Conservation (phyloP, 1,140 invertebrate genomes). For the Parasteatoda tepidariorum region DNA sequence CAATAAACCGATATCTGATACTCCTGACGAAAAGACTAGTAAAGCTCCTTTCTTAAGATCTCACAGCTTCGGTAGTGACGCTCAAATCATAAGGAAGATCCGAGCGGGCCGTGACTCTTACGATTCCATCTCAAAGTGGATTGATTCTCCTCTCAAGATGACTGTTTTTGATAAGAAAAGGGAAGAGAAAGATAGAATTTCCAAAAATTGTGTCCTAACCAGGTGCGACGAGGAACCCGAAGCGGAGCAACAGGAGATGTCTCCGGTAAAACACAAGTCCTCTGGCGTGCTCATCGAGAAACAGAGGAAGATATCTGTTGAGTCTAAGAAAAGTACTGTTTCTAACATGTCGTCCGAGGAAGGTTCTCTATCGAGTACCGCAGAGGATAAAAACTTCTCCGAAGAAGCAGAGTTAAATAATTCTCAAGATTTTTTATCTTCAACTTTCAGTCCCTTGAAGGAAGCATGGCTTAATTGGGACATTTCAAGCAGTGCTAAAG, state of each 20-base stretch:
- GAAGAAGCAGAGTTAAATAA: constrained; percentile 1
- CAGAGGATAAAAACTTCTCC: constrained; percentile 1
- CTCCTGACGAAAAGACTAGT: background rate
- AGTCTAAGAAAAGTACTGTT: constrained; percentile 29
- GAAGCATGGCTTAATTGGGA: constrained; percentile 61
- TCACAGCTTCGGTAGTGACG: constrained; percentile 81
- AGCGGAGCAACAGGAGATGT: constrained; percentile 30
- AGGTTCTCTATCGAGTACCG: constrained; percentile 11
- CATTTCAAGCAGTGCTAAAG: constrained; percentile 27
- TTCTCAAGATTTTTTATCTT: constrained; percentile 52
- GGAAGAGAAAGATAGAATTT: constrained; percentile 23
- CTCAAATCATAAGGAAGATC: constrained; percentile 79
- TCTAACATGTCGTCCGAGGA: constrained; percentile 32
- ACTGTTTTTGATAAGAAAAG: constrained; percentile 44
- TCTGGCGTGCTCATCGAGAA: constrained; percentile 71
- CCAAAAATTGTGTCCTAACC: constrained; percentile 43
- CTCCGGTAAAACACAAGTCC: constrained; percentile 43
- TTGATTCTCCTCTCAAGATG: constrained; percentile 39
- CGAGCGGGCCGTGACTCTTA: background rate
- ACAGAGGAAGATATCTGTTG: constrained; percentile 64
- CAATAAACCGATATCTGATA: constrained; percentile 21
- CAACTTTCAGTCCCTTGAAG: constrained; percentile 62
- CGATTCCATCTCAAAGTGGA: constrained; percentile 28
- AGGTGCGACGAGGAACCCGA: constrained; percentile 59
- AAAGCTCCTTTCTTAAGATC: constrained; percentile 68